Evolutionary conservation across 2,797 vertebrate species (phyloP), one percentile per base, ranked within the genome.

Genomic region (Sebastes hopkinsi): DNA sequence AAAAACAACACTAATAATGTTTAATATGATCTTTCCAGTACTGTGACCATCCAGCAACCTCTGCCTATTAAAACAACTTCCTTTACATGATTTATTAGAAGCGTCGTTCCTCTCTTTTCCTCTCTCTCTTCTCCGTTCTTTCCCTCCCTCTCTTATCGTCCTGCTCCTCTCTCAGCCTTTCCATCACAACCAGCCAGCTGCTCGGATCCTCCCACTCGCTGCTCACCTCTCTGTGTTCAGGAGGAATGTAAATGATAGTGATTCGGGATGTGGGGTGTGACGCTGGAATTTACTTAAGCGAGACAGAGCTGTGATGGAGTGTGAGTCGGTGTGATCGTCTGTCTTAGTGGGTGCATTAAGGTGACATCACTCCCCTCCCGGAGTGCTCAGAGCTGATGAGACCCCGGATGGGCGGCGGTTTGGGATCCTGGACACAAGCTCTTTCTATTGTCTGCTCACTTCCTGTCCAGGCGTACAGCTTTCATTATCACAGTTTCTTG

Each of bases 161-260:
- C 50, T 14, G 64, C 60, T 54, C 7, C n/a, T 64, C 79, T 52
- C 72, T 83, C 77, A 77, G 67, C 64, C 27, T 87, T 86, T 91
- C 84, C 88, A 81, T 87, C 69, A 50, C 13, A 32, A 10, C 50
- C 36, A 32, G 42, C 81, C 85, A 76, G 83, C 80, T 78, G 67
- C 71, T 64, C 6, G 11, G 68, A 75, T 66, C 86, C 90, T 84
- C 88, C 88, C 88, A 77, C 88, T 69, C 55, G 20, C 67, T 32
- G 76, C 80, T 84, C 73, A 62, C 80, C 81, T 90, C 85, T 72
- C 64, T 81, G 74, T 69, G 58, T 75, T 85, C 30, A 3, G 10
- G 27, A 86, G 82, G 89, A 92, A 90, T 92, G 87, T 77, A 89
- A 92, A 92, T 90, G 86, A 92, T 86, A 87, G 87, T 87, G 86